Evolutionary conservation across 2,888 invertebrate species (phyloP), one percentile per base, ranked within the genome.

Genomic region (Sarcophaga rosellei): DNA sequence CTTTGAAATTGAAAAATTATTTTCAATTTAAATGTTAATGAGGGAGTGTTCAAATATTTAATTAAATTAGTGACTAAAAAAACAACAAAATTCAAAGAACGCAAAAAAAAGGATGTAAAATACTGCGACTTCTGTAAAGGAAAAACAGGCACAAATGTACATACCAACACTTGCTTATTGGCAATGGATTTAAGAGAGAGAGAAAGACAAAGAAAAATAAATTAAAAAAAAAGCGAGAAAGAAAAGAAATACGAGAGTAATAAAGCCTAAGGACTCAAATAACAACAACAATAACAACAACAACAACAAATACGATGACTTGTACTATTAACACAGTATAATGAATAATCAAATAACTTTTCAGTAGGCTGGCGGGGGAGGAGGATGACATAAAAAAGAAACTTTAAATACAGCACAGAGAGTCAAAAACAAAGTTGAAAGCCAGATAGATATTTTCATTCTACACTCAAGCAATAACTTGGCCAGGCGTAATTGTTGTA

Each of bases 1-100:
- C n/a, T 21, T 23, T 59, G 35, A 76, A 72, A 86, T 62, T 81
- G 77, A 75, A 78, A 84, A 84, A 86, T 78, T 75, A 84, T 72
- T 86, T 84, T 86, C 68, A 86, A 86, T 86, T 78, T 84, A 84
- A 75, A 86, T 84, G 84, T 84, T 81, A 84, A 86, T 81, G 74
- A 90, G 89, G 90, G 90, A 89, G 91, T 92, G 90, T 90, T 90
- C 90, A 91, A 90, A 90, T 90, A 90, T 91, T 92, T 92, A 92
- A 91, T 91, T 91, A 89, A 85, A 88, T 84, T 76, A 81, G 17
- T 70, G 53, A n/a, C 70, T 70, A 78, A 76, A 73, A 73, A 61
- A 10, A 63, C 68, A 35, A 25, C 25, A 25, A 25, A 25, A 35
- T 35, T 35, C 35, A 35, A 35, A 4, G 66, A 59, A 73, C 21